A percentile compares a stretch with the other conserved stretches of the same genome.
These are phyloP conservation scores for Clivina fossor DNA, from an alignment of 2,888 invertebrate genomes.

Conservation along the genomic window DNA sequence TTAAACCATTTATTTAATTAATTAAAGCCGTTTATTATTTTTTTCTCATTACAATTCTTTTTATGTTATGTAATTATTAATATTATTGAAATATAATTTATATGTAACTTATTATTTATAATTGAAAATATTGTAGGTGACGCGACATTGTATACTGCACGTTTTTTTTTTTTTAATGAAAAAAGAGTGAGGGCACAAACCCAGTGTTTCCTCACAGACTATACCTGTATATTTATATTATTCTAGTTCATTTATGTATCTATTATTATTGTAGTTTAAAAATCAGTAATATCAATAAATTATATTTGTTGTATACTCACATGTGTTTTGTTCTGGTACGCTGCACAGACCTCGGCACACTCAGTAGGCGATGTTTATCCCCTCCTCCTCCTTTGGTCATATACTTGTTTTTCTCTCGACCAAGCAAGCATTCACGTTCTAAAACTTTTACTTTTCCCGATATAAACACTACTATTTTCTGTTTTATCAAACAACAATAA, in stretches of 20 bases:
- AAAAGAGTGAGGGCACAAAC: slow-evolving; percentile 31
- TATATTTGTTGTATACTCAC: slow-evolving; percentile 49
- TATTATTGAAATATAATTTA: slow-evolving; percentile 51
- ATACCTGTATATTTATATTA: slow-evolving; percentile 55
- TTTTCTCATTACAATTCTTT: slow-evolving; percentile 52
- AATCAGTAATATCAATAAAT: slow-evolving; percentile 53
- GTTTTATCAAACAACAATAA: too few species aligned
- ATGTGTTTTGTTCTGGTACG: slow-evolving; percentile 40
- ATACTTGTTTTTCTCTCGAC: slow-evolving; percentile 13
- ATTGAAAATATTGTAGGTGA: slow-evolving; percentile 51
- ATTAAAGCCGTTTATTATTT: slow-evolving; percentile 48
- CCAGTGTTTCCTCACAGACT: slow-evolving; percentile 39
- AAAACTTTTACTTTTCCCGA: too few species aligned
- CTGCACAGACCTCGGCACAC: slow-evolving; percentile 45
- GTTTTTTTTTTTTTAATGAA: slow-evolving; percentile 33
- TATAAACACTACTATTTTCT: too few species aligned
- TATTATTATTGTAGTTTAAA: too few species aligned
- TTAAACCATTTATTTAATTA: slow-evolving; percentile 55
- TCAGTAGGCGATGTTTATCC: slow-evolving; percentile 33
- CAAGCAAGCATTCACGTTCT: slow-evolving; percentile 12
- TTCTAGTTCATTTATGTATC: slow-evolving; percentile 52
- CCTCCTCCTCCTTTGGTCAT: slow-evolving; percentile 35
- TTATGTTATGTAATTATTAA: slow-evolving; percentile 56
- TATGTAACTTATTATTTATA: slow-evolving; percentile 57
- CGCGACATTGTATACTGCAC: slow-evolving; percentile 49